These are phyloP conservation scores for Brachionus asplanchnoidis DNA, from an alignment of 1,140 invertebrate species.

Conservation along the genomic window DNA sequence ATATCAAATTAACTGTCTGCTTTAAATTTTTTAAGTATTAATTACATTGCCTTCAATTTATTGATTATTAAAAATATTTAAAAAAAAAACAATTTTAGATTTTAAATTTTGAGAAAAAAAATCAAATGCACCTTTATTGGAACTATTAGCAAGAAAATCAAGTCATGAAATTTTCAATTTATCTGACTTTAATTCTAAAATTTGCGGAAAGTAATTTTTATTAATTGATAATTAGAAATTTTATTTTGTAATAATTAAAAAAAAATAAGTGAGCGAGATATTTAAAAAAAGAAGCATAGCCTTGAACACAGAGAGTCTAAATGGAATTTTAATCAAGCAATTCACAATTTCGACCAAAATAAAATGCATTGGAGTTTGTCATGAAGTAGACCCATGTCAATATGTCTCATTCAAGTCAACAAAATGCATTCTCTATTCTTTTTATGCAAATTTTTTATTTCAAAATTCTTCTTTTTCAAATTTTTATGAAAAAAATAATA, in stretches of 20 bases:
- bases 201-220: background rate
- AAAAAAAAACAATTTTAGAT: background rate
- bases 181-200: background rate
- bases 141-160: background rate
- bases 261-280: background rate
- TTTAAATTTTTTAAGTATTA: background rate
- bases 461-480: background rate
- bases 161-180: background rate
- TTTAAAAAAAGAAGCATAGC: background rate
- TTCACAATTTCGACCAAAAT: background rate
- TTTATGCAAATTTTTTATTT: background rate
- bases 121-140: background rate
- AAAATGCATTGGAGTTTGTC: background rate
- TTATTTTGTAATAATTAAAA: background rate
- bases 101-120: background rate
- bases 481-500: background rate
- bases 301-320: background rate
- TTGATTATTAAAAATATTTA: background rate
- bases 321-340: background rate
- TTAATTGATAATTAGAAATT: background rate
- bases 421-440: background rate
- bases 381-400: background rate
- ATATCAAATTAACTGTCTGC: background rate
- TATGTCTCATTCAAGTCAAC: background rate
- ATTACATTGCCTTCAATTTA: background rate